Evolutionary conservation across 35 echinoderm and acorn worm genomes (phyloP), one percentile per base, ranked within the genome.

Genomic region (Eucidaris tribuloides): DNA sequence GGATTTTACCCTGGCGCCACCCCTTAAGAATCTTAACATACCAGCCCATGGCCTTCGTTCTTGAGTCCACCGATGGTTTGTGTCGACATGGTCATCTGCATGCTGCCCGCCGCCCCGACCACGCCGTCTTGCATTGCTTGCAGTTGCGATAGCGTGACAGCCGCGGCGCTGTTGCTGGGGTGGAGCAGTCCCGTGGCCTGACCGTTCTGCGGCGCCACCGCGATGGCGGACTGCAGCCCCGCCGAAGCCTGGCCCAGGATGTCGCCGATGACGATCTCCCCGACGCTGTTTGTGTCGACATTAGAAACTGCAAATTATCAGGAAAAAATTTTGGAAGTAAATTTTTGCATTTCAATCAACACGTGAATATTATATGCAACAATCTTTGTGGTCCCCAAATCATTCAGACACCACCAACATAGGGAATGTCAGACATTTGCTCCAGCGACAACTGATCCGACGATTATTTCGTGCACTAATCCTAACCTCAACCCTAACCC

Each of bases 71-170:
- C 68, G 0, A 74, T 74, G 4, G 68, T 40, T 74, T 74, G 68
- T n/a, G 68, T 41, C 14, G 68, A 74, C 68, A 74, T 74, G 68
- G 68, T 74, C 68, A 74, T 22, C 9, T 74, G 68, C 68, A 74
- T 74, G 14, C 68, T 36, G 68, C 35, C 35, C 18, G 68, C 33
- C 18, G 35, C 68, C 24, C 28, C 68, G 35, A 15, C 68, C 36
- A 44, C 68, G 35, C 68, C 24, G n/a, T 74, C 68, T 20, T 74
- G 68, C 41, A 74, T 15, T 14, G 68, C 68, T 19, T 74, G 68
- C 22, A 74, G 68, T 40, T 74, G 68, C 11, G 68, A 13, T 11
- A 74, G n/a, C 41, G 68, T 7, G 24, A 74, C 41, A n/a, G n/a
- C n/a, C n/a, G n/a, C n/a, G 14, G 68, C 15, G 9, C 9, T 52